Conservation (phyloP, 2,113 vertebrate genomes). For the Arenaria interpres region DNA sequence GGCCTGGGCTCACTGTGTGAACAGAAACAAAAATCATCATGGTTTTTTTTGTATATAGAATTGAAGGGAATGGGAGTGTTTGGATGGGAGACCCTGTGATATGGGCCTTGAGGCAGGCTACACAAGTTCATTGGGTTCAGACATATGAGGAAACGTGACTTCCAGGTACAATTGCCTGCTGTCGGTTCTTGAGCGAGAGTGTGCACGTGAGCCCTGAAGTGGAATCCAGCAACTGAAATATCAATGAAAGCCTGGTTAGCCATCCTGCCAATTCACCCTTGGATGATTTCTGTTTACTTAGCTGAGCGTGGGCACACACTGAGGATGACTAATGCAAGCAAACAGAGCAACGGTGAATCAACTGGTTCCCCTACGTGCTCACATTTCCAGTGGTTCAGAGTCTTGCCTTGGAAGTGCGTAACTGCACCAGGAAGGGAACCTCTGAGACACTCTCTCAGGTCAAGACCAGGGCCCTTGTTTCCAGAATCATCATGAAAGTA, state of each 20-base stretch:
- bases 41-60: neutral
- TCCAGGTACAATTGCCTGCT: rapidly evolving
- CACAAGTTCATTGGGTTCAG: neutral
- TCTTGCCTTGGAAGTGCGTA: neutral
- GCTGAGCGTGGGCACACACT: neutral
- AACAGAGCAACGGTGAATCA: neutral
- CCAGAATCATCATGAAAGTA: neutral
- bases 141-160: neutral
- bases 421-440: neutral
- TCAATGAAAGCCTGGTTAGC: neutral
- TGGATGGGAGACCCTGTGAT: neutral
- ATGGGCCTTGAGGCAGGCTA: neutral
- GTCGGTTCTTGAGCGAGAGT: neutral
- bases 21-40: neutral
- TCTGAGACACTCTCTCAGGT: neutral
- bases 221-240: neutral
- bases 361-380: rapidly evolving
- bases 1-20: conserved; percentile 79
- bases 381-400: neutral
- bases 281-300: neutral
- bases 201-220: neutral
- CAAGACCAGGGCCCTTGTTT: neutral
- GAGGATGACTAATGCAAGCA: neutral
- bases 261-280: neutral
- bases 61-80: neutral